Evolutionary conservation across 2,888 invertebrate genomes (phyloP), one percentile per base, ranked within the genome.

Genomic region (Slavum lentiscoides): DNA sequence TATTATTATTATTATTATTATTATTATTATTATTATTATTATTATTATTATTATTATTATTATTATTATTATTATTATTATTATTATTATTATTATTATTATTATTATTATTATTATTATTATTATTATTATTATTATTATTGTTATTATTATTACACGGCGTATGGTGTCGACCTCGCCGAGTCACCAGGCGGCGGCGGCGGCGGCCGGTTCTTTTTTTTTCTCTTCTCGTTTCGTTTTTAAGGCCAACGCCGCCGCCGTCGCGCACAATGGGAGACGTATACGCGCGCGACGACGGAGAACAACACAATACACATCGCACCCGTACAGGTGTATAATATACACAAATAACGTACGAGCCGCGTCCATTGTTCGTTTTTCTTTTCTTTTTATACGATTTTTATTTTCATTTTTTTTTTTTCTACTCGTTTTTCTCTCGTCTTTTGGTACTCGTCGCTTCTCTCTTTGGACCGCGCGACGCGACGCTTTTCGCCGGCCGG

Each of bases 401-500:
- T 30, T 30, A 30, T 30, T 30, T 30, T 30, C 49, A 15, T n/a
- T 39, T 39, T 17, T 66, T 43, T 43, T 43, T 43, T 43, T 43
- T 6, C 43, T 9, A 9, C 43, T 43, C 43, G 9, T 39, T 9
- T 43, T 58, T n/a, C 49, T 53, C 30, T 30, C n/a, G 13, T 37
- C 30, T n/a, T n/a, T n/a, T n/a, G n/a, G 43, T 7, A 30, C 30
- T 30, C 43, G 7, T 43, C 43, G 7, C 43, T 5, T 9, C 7
- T 9, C 7, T n/a, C 59, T 53, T 53, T 53, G 39, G 43, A 43
- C 43, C 43, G 23, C 55, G 21, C 23, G 62, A 30, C 66, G 64
- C 53, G 67, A 67, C 23, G 68, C 30, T 19, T 76, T 76, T 68
- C 75, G 39, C 67, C 67, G 58, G 37, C 7, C 74, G 74, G 75